Evolutionary conservation across 2,113 vertebrate genomes (phyloP).

Genomic region (Anolis carolinensis): DNA sequence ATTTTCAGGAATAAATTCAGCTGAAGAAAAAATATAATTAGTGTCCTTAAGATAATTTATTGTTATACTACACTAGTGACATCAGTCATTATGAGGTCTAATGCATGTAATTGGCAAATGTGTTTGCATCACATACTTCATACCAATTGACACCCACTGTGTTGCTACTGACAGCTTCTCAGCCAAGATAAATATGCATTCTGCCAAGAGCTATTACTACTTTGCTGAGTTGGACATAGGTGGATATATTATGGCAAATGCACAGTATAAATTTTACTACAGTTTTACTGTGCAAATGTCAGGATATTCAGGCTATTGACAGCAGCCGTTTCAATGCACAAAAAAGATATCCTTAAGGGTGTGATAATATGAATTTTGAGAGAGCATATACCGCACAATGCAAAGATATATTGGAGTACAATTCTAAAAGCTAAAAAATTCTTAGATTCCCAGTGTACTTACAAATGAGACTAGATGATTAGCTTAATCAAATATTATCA

Average conservation of each 20-base stretch:
- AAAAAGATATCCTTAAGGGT: slow-evolving; percentile 26
- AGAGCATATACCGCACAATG: slow-evolving; percentile 26
- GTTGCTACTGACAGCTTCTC: slow-evolving; percentile 71
- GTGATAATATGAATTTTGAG: not conserved
- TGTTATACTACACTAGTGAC: slow-evolving; percentile 66
- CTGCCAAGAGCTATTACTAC: slow-evolving; percentile 65
- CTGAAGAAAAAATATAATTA: slow-evolving; percentile 67
- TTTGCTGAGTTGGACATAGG: slow-evolving; percentile 58
- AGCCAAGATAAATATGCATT: slow-evolving; percentile 64
- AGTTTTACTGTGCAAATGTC: slow-evolving; percentile 23
- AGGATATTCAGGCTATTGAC: slow-evolving; percentile 44
- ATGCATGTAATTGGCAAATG: slow-evolving; percentile 73
- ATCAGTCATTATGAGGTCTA: slow-evolving; percentile 72
- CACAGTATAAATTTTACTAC: slow-evolving; percentile 30
- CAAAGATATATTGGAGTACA: slow-evolving; percentile 7
- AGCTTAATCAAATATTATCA: slow-evolving; percentile 2
- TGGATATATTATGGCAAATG: slow-evolving; percentile 38
- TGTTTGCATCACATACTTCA: slow-evolving; percentile 69
- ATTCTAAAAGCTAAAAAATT: slow-evolving; percentile 23
- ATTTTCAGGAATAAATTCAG: slow-evolving; percentile 54
- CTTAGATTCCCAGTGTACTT: slow-evolving; percentile 41
- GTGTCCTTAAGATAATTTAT: slow-evolving; percentile 71
- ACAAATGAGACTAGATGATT: slow-evolving; percentile 43
- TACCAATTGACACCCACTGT: slow-evolving; percentile 71
- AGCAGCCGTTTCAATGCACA: slow-evolving; percentile 35